These are phyloP conservation scores for Crepidodera aurea DNA, from an alignment of 2,888 invertebrate species.

Conservation along the genomic window DNA sequence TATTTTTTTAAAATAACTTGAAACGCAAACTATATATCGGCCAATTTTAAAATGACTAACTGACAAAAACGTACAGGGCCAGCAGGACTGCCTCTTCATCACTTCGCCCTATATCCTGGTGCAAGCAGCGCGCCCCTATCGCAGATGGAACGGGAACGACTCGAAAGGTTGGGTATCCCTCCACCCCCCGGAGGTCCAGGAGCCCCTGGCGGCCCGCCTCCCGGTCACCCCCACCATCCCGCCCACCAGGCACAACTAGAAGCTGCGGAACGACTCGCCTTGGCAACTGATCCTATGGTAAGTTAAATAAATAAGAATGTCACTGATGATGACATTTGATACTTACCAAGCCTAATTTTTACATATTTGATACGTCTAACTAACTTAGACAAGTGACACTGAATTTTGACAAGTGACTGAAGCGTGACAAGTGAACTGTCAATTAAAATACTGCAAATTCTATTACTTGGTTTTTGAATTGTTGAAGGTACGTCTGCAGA, in stretches of 20 bases:
- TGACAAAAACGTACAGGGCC: too few species aligned
- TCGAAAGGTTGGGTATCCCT: slow-evolving; percentile 83
- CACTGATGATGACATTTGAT: too few species aligned
- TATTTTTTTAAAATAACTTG: too few species aligned
- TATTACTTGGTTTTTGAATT: slow-evolving; percentile 43
- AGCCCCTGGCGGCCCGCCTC: slow-evolving; percentile 66
- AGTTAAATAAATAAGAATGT: too few species aligned
- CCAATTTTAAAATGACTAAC: too few species aligned
- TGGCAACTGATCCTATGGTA: slow-evolving; percentile 91
- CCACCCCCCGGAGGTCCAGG: slow-evolving; percentile 66
- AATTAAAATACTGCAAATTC: too few species aligned
- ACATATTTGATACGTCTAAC: too few species aligned
- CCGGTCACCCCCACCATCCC: slow-evolving; percentile 64
- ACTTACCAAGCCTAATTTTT: too few species aligned
- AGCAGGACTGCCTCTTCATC: slow-evolving; percentile 69
- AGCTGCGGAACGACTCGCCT: slow-evolving; percentile 80
- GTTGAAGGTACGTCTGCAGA: slow-evolving; percentile 77
- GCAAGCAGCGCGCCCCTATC: slow-evolving; percentile 71
- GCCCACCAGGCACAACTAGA: slow-evolving; percentile 71
- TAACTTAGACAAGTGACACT: too few species aligned
- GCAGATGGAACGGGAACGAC: slow-evolving; percentile 86
- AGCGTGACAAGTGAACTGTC: too few species aligned
- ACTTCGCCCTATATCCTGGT: slow-evolving; percentile 80
- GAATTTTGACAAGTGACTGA: too few species aligned
- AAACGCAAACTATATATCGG: too few species aligned